phyloP scores from a whole-genome alignment of 2,113 vertebrate genomes.

The Oreocharis arfaki region DNA sequence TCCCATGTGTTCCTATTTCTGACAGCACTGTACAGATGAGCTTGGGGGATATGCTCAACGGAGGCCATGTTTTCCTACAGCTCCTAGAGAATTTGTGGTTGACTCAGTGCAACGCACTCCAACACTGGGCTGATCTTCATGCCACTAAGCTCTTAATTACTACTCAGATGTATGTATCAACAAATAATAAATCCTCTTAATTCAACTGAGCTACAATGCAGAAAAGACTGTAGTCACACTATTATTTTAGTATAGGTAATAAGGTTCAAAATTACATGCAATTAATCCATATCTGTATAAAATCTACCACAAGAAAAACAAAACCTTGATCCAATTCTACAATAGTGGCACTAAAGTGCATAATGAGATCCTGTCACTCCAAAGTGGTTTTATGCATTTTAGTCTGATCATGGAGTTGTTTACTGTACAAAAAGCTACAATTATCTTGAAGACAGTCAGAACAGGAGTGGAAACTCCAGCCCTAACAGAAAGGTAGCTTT shows the following conservation, averaged over 20 bases:
- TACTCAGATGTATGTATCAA: background rate
- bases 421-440: background rate
- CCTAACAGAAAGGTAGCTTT: background rate
- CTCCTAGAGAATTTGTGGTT: background rate
- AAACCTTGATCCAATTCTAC: background rate
- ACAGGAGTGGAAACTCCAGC: background rate
- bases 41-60: background rate
- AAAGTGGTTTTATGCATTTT: background rate
- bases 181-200: conserved; percentile 6
- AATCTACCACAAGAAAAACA: conserved; percentile 5
- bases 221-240: background rate
- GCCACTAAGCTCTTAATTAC: background rate
- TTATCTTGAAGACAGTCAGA: background rate
- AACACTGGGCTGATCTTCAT: background rate
- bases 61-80: background rate
- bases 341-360: background rate
- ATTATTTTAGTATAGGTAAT: background rate
- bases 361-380: background rate
- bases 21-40: background rate
- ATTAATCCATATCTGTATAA: background rate
- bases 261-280: conserved; percentile 5
- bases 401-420: background rate
- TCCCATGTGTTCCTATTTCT: background rate
- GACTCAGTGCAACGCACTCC: background rate
- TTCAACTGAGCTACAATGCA: background rate